These are phyloP conservation scores for Cryptotermes secundus DNA, from an alignment of 1,140 invertebrate species.

Conservation along the genomic window DNA sequence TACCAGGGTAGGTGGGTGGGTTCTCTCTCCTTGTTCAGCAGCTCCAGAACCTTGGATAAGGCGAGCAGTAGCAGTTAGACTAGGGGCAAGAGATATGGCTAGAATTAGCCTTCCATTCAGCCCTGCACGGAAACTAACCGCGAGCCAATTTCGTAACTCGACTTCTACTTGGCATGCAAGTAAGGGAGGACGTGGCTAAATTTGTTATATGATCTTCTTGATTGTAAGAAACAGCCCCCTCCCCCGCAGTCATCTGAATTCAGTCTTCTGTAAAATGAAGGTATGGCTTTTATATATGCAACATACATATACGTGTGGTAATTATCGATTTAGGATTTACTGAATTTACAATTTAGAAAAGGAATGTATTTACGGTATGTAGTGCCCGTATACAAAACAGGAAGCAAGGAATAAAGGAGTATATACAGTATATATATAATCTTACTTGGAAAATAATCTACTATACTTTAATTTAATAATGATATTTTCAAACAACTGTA, in stretches of 20 bases:
- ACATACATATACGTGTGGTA: neutral
- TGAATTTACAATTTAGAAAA: too few species aligned
- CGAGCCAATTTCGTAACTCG: constrained; percentile 1
- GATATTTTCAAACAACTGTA: too few species aligned
- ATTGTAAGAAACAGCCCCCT: neutral
- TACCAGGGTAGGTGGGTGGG: neutral
- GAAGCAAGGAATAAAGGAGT: too few species aligned
- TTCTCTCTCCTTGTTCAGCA: neutral
- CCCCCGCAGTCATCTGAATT: neutral
- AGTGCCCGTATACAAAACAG: too few species aligned
- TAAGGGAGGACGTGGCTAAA: neutral
- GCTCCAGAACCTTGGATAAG: neutral
- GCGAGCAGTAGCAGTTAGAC: neutral
- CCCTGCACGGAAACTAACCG: neutral
- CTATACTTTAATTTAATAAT: too few species aligned
- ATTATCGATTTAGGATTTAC: neutral
- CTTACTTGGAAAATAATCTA: too few species aligned
- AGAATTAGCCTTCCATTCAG: constrained; percentile 7
- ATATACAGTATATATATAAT: too few species aligned
- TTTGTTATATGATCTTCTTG: constrained; percentile 13
- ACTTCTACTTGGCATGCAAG: neutral
- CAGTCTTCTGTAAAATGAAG: neutral
- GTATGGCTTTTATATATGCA: neutral
- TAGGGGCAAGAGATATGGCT: neutral
- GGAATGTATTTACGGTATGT: too few species aligned